Evolutionary conservation across 2,797 vertebrate species (phyloP).

Genomic region (Podargus strigoides): DNA sequence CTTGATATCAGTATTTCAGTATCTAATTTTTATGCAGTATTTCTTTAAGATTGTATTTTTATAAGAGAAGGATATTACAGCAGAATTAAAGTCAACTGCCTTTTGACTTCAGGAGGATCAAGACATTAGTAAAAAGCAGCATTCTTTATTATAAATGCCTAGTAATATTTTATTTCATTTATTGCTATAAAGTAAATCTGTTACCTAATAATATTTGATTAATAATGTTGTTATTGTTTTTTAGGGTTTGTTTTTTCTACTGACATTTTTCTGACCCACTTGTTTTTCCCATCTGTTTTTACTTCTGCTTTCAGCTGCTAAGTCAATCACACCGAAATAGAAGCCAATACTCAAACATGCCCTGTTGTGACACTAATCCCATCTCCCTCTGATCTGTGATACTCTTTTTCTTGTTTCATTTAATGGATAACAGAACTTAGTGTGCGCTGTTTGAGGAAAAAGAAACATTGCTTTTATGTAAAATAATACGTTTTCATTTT

Average conservation of each 20-base stretch:
- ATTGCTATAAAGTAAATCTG: not conserved
- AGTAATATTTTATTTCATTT: not conserved
- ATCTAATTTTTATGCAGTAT: not conserved
- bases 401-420: not conserved
- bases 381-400: not conserved
- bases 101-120: not conserved
- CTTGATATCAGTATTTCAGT: not conserved
- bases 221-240: not conserved
- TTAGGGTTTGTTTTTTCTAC: not conserved
- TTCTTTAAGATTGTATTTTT: not conserved
- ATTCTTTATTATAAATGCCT: not conserved
- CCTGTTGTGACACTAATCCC: not conserved
- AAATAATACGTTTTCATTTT: not conserved
- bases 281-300: slow-evolving; percentile 29
- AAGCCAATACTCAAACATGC: not conserved
- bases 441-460: not conserved
- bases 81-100: not conserved
- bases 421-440: not conserved
- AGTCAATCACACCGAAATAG: not conserved
- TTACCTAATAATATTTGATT: not conserved
- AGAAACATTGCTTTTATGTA: not conserved
- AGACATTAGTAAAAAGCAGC: not conserved
- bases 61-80: not conserved
- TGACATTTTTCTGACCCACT: not conserved
- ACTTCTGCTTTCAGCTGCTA: not conserved